Base-by-base conservation (phyloP, 2,797 vertebrate species). In the Falco peregrinus region DNA sequence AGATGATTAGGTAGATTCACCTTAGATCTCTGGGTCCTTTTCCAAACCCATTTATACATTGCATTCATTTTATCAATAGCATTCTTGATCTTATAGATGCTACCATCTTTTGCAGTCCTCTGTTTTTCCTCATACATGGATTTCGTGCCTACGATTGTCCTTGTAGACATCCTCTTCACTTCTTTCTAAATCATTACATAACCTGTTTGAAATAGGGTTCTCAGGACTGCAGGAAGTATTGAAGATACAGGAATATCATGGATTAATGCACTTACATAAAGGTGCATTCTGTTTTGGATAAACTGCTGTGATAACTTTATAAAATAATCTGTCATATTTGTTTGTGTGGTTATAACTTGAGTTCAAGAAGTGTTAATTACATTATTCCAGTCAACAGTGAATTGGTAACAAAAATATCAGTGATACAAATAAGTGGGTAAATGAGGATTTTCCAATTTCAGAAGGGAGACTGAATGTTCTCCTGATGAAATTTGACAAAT, bases 401-500 rank as follows among this genome's bases (percentile, higher is more conserved):
- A 77, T 53, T 61, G 22, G 33, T 64, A 91, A 71, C 65, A 90
- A 91, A 97, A 97, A 92, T 84, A 87, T 33, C 70, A 41, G 25
- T 60, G 51, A 83, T 56, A 96, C 73, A 84, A 95, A 80, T 77
- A 94, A 70, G 25, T 35, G 33, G 5, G 9, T 80, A 94, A 92
- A 91, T 71, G 15, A 88, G 20, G 50, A 87, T 85, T 95, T 89
- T 95, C 39, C n/a, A 69, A 16, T 85, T 87, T 89, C 67, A 78
- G 35, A 91, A 94, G 25, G 25, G 29, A 86, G 41, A 68, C 35
- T 74, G 70, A 93, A 84, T 43, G 19, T 9, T 90, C 19, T 92
- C 63, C 43, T 86, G 71, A 94, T 89, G 29, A 48, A 93, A 81
- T 16, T 8, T 11, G 6, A 87, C 28, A 96, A 88, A 56, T 4